Base-by-base conservation (phyloP, 92 coral and sea anemone species). In the Palythoa grandiflora region DNA sequence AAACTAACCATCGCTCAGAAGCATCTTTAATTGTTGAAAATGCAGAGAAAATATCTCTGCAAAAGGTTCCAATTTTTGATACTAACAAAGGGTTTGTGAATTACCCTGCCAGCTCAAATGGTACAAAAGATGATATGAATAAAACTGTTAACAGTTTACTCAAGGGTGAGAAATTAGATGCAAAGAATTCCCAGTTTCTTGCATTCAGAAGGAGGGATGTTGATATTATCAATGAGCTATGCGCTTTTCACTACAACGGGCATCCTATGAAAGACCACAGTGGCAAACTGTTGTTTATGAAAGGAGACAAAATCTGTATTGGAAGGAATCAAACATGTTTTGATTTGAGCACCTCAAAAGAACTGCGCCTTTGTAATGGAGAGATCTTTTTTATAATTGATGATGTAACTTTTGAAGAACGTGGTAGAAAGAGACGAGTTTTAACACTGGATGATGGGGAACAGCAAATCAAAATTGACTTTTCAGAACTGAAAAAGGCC, bases 231-330 rank as follows among this genome's bases (percentile, higher is more conserved):
- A 91, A 91, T 36, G 92, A 91, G 50, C 65, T 50, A 20, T 91
- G 94, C 20, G 80, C 92, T 1, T 17, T 54, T 0, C 86, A 77
- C 10, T 91, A 89, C 76, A 88, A 89, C 9, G 0, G 2, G 0
- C 94, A 91, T 16, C 16, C 79, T 39, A 84, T 83, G 15, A 89
- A 16, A 85, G 84, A 91, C 48, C 55, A 38, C 52, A 81, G 68
- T 1, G 79, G 83, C 15, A 88, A 73, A 72, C 75, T 53, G 7
- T 38, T 48, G 44, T 88, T 83, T 61, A 63, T 13, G 51, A 51
- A 40, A 12, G 91, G 93, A 1, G 93, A 91, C 83, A 91, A 91
- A 28, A 63, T 91, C 38, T 91, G 93, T 79, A 38, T 91, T 15
- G 71, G 89, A 36, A 87, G 81, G 15, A 91, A 88, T 53, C 4